Conservation (phyloP, 2,888 invertebrate species). For the Sarcophaga carnaria region DNA sequence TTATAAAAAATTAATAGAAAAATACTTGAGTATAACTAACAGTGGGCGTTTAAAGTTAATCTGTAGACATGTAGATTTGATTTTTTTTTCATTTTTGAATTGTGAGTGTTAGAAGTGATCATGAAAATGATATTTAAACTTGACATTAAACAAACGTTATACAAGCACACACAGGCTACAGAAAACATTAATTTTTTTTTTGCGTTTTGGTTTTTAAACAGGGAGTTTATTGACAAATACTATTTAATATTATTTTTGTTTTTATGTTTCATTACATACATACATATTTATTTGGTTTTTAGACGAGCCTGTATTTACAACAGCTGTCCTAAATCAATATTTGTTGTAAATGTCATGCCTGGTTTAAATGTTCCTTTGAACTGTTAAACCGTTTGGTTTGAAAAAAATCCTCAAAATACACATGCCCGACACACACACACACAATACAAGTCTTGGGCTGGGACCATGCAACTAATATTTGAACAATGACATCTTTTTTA, state of each 20-base stretch:
- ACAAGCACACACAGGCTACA: constrained; percentile 30
- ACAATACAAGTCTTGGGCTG: constrained; percentile 12
- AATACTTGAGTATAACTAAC: constrained; percentile 5
- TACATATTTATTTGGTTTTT: constrained; percentile 28
- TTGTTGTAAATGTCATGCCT: constrained; percentile 60
- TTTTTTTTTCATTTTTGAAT: background rate
- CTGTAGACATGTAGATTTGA: constrained; percentile 26
- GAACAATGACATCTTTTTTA: constrained; percentile 26
- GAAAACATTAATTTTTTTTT: constrained; percentile 18
- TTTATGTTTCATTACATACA: constrained; percentile 27
- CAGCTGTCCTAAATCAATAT: constrained; percentile 67
- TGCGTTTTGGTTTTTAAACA: constrained; percentile 27
- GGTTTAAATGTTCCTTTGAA: constrained; percentile 51
- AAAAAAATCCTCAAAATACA: background rate
- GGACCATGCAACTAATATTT: constrained; percentile 9
- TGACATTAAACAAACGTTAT: constrained; percentile 54
- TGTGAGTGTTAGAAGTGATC: constrained; percentile 49
- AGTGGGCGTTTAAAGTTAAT: constrained; percentile 64
- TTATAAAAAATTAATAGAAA: constrained; percentile 26
- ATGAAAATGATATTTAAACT: constrained; percentile 65
- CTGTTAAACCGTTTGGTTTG: background rate
- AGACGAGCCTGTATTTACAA: constrained; percentile 5
- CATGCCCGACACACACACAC: constrained; percentile 15
- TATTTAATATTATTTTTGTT: constrained; percentile 37
- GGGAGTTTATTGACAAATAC: constrained; percentile 38